phyloP scores from a whole-genome alignment of 2,888 invertebrate species.

The Xestia sexstrigata region DNA sequence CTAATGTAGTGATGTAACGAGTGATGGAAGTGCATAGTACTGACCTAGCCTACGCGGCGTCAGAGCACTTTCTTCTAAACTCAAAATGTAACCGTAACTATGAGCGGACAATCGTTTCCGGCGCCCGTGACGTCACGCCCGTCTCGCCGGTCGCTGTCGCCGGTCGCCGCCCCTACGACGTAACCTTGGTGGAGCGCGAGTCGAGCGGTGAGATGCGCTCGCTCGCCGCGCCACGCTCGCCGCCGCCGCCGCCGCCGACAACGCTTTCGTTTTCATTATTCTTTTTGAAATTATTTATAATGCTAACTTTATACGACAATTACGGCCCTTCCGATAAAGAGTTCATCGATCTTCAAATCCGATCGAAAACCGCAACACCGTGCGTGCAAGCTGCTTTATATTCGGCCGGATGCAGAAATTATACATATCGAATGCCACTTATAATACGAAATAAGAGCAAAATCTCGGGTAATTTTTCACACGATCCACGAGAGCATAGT shows the following conservation, averaged over 20 bases:
- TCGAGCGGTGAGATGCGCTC: conserved; percentile 66
- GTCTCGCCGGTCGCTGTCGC: conserved; percentile 87
- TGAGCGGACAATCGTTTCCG: conserved; percentile 89
- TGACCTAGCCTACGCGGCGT: conserved; percentile 86
- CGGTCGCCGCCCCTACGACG: conserved; percentile 88
- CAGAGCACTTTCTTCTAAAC: conserved; percentile 89
- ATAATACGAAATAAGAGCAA: conserved; percentile 88
- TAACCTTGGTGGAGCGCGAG: conserved; percentile 80
- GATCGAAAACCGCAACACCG: conserved; percentile 61
- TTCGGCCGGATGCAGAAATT: conserved; percentile 86
- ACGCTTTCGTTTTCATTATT: conserved; percentile 85
- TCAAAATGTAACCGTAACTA: conserved; percentile 90
- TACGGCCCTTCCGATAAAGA: conserved; percentile 61
- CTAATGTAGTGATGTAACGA: conserved; percentile 31
- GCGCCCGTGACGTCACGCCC: conserved; percentile 89
- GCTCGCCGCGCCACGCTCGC: conserved; percentile 62
- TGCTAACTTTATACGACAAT: conserved; percentile 61
- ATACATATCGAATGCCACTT: conserved; percentile 87
- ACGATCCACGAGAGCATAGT: conserved; percentile 88
- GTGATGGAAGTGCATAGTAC: conserved; percentile 71
- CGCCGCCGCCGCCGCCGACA: conserved; percentile 53
- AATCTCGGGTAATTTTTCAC: conserved; percentile 88
- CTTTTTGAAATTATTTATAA: conserved; percentile 76
- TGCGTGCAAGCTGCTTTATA: conserved; percentile 74
- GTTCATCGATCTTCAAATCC: conserved; percentile 66